Base-by-base conservation (phyloP, 2,113 vertebrate genomes). In the Oryctolagus cuniculus region DNA sequence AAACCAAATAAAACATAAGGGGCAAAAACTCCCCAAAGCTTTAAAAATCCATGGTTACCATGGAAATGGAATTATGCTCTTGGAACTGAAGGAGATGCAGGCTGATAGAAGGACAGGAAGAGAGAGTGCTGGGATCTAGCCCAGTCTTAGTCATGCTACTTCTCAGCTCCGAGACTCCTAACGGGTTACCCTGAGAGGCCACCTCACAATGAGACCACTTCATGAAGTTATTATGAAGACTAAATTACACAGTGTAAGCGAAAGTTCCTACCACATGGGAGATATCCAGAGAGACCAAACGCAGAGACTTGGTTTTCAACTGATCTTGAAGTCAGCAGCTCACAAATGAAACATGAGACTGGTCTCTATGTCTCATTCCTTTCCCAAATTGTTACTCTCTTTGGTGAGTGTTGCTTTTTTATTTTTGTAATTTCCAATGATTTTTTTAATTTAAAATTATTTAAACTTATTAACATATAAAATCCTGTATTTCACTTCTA, bases 51-150 rank as follows among this genome's bases (percentile, higher is more conserved):
- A 13, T 58, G 55, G 10, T 49, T 87, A 24, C 29, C n/a, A 34
- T 66, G 36, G 17, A 64, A 87, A 34, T 13, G 3, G 17, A 87
- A 61, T 64, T 85, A 19, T 13, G 6, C 8, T 67, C 31, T 85
- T 82, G 34, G 22, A 94, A 53, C 8, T 74, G 27, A 84, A 78
- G n/a, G 6, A 66, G 10, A 13, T 70, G 10, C 44, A 83, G 22
- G 19, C 38, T 44, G 6, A 17, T 22, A 55, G n/a, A 8, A 19
- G 21, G 31, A 82, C 44, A n/a, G 2, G 51, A 63, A 51, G 81
- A 81, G 31, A 63, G 22, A n/a, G 17, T 5, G 34, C 0, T 15
- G 21, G 31, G 36, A 0, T 84, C 19, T 16, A 51, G 1, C 1
- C 5, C 8, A 58, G 55, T 19, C 15, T 17, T 58, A 70, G 25